Percentiles rank a stretch among this genome's conserved stretches.
phyloP scores from a whole-genome alignment of 2,797 vertebrate species.

The Pangasius macronema region DNA sequence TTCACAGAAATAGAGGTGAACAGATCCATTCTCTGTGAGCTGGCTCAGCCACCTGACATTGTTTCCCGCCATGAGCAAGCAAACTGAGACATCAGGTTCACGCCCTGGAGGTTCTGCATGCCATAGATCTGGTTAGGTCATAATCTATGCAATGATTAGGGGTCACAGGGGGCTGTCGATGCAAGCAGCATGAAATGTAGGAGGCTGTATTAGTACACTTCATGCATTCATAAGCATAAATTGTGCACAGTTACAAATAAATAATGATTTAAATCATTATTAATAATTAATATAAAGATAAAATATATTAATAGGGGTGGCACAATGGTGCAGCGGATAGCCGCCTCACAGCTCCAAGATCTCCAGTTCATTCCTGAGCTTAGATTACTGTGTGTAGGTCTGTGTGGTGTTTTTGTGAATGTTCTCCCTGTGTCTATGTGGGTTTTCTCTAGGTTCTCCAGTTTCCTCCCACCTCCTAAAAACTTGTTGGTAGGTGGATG shows the following conservation, averaged over 20 bases:
- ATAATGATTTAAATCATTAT: neutral
- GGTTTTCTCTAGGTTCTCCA: neutral
- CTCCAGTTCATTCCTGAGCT: neutral
- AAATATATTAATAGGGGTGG: neutral
- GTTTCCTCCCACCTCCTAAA: neutral
- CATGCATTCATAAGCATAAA: neutral
- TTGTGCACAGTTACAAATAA: neutral
- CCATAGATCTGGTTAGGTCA: conserved; percentile 59
- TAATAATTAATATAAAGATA: neutral
- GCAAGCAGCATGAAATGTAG: conserved; percentile 1
- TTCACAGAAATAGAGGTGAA: conserved; percentile 67
- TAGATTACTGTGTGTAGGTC: neutral
- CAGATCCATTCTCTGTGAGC: conserved; percentile 73
- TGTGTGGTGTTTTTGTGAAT: neutral
- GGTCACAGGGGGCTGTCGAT: conserved; percentile 30
- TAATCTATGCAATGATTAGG: conserved; percentile 63
- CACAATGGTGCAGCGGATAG: neutral
- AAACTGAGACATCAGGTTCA: conserved; percentile 58
- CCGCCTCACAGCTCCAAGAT: neutral
- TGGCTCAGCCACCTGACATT: conserved; percentile 63
- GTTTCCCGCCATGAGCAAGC: conserved; percentile 44
- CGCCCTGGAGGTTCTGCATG: conserved; percentile 45
- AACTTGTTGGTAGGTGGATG: neutral
- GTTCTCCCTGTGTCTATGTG: neutral
- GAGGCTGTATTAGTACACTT: neutral